These are phyloP conservation scores for Synaphobranchus kaupii DNA, from an alignment of 2,797 vertebrate species.

Conservation along the genomic window DNA sequence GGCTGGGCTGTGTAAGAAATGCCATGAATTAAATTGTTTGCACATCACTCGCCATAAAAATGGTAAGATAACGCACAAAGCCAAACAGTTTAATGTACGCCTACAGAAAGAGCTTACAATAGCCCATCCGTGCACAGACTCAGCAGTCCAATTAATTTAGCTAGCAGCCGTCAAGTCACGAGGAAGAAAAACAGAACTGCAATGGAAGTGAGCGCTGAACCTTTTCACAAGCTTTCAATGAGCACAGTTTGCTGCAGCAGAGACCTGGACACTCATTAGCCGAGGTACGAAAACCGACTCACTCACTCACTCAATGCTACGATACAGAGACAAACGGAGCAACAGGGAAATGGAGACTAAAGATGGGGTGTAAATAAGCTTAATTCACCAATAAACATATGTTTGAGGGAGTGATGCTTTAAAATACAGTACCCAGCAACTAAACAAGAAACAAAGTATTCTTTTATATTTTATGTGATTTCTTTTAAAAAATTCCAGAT, in stretches of 20 bases:
- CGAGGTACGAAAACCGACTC: constrained; percentile 71
- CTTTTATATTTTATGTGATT: background rate
- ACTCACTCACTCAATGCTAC: constrained; percentile 60
- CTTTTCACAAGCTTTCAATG: constrained; percentile 71
- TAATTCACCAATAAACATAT: background rate
- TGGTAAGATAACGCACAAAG: background rate
- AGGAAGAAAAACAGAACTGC: constrained; percentile 57
- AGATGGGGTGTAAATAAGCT: background rate
- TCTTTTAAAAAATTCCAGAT: background rate
- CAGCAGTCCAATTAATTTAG: constrained; percentile 73
- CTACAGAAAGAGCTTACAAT: constrained; percentile 41
- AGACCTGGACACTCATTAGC: constrained; percentile 74
- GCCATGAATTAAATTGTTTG: background rate
- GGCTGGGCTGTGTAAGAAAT: background rate
- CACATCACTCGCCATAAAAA: background rate
- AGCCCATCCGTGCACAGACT: constrained; percentile 62
- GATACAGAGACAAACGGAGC: constrained; percentile 66
- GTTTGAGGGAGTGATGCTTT: background rate
- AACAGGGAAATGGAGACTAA: constrained; percentile 39
- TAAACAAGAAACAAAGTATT: background rate
- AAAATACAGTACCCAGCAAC: background rate
- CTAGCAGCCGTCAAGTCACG: constrained; percentile 56
- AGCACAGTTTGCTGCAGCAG: constrained; percentile 65
- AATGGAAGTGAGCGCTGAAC: constrained; percentile 60
- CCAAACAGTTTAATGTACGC: background rate